Percentiles rank a stretch among this genome's conserved stretches.
Conservation (phyloP, 92 coral and sea anemone species). For the Palythoa caribaeorum region DNA sequence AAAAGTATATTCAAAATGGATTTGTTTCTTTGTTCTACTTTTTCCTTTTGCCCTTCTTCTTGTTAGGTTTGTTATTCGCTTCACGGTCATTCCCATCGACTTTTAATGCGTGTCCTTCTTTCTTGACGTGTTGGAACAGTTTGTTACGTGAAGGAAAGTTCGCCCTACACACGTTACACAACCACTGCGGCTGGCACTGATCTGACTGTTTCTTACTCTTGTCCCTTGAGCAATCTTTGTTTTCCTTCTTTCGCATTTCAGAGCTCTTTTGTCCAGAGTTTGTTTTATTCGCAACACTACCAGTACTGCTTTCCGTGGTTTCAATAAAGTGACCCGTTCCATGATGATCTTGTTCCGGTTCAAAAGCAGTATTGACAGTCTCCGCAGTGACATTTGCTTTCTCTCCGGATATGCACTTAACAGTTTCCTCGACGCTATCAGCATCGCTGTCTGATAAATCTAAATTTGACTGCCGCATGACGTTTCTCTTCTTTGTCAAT, state of each 20-base stretch:
- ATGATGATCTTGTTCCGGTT: not conserved
- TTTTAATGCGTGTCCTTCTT: conserved; percentile 89
- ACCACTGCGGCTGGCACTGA: not conserved
- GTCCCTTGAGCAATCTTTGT: conserved; percentile 7
- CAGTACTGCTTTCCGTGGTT: not conserved
- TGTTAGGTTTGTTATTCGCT: conserved; percentile 53
- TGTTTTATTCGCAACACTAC: not conserved
- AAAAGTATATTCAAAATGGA: not conserved
- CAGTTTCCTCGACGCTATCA: not conserved
- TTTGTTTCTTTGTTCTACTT: not conserved
- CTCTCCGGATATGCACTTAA: not conserved
- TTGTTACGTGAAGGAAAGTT: conserved; percentile 87
- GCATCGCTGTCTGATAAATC: conserved; percentile 11
- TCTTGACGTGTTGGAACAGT: conserved; percentile 94
- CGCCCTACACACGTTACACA: conserved; percentile 88
- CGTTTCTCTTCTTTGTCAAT: conserved; percentile 16
- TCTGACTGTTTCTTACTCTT: conserved; percentile 10
- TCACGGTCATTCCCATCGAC: conserved; percentile 54
- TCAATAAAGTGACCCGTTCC: not conserved
- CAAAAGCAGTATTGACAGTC: not conserved
- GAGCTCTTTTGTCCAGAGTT: not conserved
- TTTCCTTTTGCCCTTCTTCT: conserved; percentile 77
- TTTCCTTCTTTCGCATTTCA: conserved; percentile 40
- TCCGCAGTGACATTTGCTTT: not conserved
- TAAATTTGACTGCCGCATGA: conserved; percentile 5